Percentiles rank a stretch among this genome's conserved stretches.
These are phyloP conservation scores for Sylvilagus bachmani DNA, from an alignment of 2,113 vertebrate species.

Conservation along the genomic window DNA sequence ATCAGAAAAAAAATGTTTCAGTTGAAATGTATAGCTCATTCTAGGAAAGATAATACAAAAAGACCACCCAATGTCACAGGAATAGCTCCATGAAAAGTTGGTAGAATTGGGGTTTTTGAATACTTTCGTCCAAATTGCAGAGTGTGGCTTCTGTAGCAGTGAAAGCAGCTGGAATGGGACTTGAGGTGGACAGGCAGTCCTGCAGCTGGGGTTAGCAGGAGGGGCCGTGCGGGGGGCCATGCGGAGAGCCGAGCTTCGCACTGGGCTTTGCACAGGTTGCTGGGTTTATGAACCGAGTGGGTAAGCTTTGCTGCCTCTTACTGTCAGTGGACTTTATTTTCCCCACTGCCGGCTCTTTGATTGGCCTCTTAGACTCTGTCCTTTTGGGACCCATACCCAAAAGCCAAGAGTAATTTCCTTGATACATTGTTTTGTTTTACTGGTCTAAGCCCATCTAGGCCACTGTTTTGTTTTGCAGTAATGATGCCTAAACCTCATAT, in stretches of 20 bases:
- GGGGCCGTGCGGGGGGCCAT: too few species aligned
- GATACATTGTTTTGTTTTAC: slow-evolving; percentile 42
- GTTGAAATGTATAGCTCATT: neutral
- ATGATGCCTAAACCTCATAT: neutral
- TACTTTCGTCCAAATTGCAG: neutral
- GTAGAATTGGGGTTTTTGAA: slow-evolving; percentile 14
- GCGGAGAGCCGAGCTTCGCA: neutral
- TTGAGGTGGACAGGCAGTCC: neutral
- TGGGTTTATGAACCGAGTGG: neutral
- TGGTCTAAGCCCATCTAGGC: neutral
- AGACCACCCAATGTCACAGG: neutral
- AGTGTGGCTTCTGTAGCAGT: neutral
- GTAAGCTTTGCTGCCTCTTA: neutral
- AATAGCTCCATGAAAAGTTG: neutral
- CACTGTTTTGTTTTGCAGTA: slow-evolving; percentile 13
- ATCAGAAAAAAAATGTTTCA: neutral
- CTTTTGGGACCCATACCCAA: slow-evolving; percentile 17
- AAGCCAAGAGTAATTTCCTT: neutral
- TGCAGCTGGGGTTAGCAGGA: neutral
- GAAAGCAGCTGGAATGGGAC: neutral
- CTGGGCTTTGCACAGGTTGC: neutral
- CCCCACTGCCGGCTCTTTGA: neutral
- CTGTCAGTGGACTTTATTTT: neutral
- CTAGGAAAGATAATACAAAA: neutral
- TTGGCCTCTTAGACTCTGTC: neutral